phyloP scores from a whole-genome alignment of 2,797 vertebrate species.

The Sylvia borin region DNA sequence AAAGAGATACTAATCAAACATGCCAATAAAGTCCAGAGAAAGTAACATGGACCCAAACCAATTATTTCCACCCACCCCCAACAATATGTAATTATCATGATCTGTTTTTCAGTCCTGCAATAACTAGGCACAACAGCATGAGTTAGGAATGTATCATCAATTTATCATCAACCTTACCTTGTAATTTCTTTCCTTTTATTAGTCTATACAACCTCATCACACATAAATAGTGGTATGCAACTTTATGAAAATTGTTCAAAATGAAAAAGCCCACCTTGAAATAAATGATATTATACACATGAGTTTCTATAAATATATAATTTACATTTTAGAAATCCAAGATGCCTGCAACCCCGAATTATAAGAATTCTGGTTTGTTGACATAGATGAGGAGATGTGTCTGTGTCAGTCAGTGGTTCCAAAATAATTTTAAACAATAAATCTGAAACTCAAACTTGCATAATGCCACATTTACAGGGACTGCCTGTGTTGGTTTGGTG shows the following conservation, averaged over 20 bases:
- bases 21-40: constrained; percentile 5
- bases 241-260: not conserved
- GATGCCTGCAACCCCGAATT: not conserved
- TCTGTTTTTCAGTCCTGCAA: constrained; percentile 18
- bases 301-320: not conserved
- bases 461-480: not conserved
- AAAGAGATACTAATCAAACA: constrained; percentile 7
- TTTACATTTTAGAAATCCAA: constrained; percentile 1
- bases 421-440: constrained; percentile 27
- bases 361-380: not conserved
- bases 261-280: not conserved
- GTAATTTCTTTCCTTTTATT: constrained; percentile 12
- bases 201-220: not conserved
- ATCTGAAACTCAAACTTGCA: not conserved
- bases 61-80: not conserved
- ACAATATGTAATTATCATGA: constrained; percentile 16
- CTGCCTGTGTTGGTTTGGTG: not conserved
- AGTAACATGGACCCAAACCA: constrained; percentile 1
- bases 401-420: not conserved
- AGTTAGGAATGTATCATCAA: constrained; percentile 35
- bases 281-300: not conserved
- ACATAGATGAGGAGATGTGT: not conserved
- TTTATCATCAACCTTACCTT: constrained; percentile 12
- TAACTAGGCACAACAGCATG: constrained; percentile 1
- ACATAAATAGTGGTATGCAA: not conserved